Conservation (phyloP, 2,888 invertebrate species). For the Drosophila mercatorum region DNA sequence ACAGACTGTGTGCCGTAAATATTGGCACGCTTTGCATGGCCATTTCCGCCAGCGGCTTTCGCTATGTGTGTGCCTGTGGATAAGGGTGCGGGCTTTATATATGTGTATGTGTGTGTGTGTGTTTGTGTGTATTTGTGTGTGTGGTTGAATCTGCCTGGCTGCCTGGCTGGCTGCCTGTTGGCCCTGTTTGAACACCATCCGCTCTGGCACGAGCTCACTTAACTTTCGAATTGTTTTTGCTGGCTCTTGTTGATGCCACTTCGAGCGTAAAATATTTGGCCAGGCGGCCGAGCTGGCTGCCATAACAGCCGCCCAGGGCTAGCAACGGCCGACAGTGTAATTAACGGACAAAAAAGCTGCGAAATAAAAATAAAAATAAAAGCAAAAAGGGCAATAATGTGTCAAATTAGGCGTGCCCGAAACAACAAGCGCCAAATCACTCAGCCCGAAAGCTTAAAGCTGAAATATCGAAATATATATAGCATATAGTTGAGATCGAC, state of each 20-base stretch:
- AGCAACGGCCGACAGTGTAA: constrained; percentile 38
- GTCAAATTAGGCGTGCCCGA: constrained; percentile 47
- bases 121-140: neutral
- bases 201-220: constrained; percentile 37
- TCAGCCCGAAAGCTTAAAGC: neutral
- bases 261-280: constrained; percentile 61
- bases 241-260: constrained; percentile 29
- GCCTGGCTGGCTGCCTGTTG: constrained; percentile 18
- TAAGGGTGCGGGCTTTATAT: neutral
- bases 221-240: constrained; percentile 42
- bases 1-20: constrained; percentile 22
- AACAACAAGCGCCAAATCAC: constrained; percentile 20
- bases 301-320: constrained; percentile 13
- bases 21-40: constrained; percentile 30
- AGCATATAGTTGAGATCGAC: too few relatives aligned
- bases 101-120: neutral
- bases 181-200: constrained; percentile 7
- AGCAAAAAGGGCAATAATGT: constrained; percentile 25
- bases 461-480: too few relatives aligned
- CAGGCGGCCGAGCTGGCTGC: constrained; percentile 38
- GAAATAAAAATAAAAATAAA: constrained; percentile 13
- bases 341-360: constrained; percentile 29
- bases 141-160: neutral
- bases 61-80: neutral
- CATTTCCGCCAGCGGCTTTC: constrained; percentile 23